phyloP scores from a whole-genome alignment of 2,888 invertebrate species.

The Lasioglossum oenotherae region DNA sequence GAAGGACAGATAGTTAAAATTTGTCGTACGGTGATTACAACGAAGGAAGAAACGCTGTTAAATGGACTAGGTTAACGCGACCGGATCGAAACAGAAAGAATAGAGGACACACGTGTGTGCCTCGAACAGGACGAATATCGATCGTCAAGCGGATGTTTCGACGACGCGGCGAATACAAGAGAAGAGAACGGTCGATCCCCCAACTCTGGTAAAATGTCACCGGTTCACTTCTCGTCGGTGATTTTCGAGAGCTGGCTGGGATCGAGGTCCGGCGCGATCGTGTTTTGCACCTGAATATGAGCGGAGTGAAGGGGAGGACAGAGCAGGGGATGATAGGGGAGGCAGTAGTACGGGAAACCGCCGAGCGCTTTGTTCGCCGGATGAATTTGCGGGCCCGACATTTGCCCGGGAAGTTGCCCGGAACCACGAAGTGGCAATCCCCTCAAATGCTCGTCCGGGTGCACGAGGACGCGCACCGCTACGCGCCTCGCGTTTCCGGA shows the following conservation, averaged over 20 bases:
- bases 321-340: conserved; percentile 81
- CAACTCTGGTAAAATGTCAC: background rate
- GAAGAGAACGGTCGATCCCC: conserved; percentile 11
- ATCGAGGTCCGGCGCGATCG: conserved; percentile 73
- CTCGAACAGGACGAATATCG: background rate
- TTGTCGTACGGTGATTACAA: background rate
- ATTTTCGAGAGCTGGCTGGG: conserved; percentile 78
- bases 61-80: conserved; percentile 32
- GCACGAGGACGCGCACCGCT: conserved; percentile 95
- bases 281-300: conserved; percentile 79
- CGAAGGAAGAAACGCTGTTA: background rate
- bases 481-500: conserved; percentile 90
- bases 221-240: conserved; percentile 75
- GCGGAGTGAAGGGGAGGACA: conserved; percentile 80
- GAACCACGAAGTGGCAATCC: conserved; percentile 79
- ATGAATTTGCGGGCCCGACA: conserved; percentile 78
- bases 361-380: conserved; percentile 79
- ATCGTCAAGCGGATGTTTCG: conserved; percentile 2
- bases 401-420: conserved; percentile 79
- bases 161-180: background rate
- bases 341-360: conserved; percentile 81
- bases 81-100: background rate
- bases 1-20: background rate
- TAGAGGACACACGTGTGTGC: background rate
- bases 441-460: conserved; percentile 82